Base-by-base conservation (phyloP, 2,797 vertebrate species). In the Coregonus ussuriensis region DNA sequence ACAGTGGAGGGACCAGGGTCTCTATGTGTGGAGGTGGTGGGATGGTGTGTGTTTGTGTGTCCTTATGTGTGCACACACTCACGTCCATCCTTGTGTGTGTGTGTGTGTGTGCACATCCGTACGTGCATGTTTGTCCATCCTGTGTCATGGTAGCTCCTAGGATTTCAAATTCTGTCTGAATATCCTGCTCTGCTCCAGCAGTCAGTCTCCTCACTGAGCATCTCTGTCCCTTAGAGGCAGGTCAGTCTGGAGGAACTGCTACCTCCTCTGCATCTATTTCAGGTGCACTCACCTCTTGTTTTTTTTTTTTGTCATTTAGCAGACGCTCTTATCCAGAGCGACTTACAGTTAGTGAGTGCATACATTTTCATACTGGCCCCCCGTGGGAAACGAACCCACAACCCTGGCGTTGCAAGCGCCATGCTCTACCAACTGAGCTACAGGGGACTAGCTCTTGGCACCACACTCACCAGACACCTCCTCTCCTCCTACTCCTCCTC, bases 171-270 rank as follows among this genome's bases (percentile, higher is more conserved):
- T 93, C 90, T 94, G 92, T 93, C 92, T 91, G 91, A 91, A 89
- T 92, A 91, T 94, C 91, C 91, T 92, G 93, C 91, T 93, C 90
- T 93, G 93, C 91, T 93, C 89, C 91, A 92, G 88, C 90, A 76
- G 86, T 88, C 87, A 88, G 85, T 78, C 91, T 91, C 90, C 89
- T 92, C 11, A 68, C 81, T 82, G 80, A 82, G 85, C 37, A 88
- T 33, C 86, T 11, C 82, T 86, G 90, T 94, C 91, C 91, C 93
- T 94, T 82, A 84, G 92, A 94, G 92, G 92, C 88, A 86, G 84
- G 77, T 72, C 65, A 70, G 76, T 18, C 73, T 82, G 76, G 69
- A 71, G 69, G 81, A 89, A 82, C 78, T 85, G 53, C 53, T 5
- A 56, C 4, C 53, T 56, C 56, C 74, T 83, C 86, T 78, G 83